Percentiles rank a stretch among this genome's conserved stretches.
phyloP scores from a whole-genome alignment of 2,888 invertebrate species.

The Tinea trinotella region DNA sequence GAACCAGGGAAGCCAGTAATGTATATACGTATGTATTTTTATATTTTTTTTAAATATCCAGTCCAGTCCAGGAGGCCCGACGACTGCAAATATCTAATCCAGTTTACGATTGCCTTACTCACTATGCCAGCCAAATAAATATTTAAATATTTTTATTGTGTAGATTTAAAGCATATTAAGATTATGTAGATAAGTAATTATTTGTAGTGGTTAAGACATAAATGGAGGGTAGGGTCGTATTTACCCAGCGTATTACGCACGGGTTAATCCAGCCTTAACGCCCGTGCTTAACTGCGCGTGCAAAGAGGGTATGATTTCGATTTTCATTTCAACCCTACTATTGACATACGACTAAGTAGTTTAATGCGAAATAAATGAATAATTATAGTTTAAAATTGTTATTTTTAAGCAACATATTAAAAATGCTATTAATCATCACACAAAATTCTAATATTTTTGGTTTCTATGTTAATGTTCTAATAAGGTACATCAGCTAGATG shows the following conservation, averaged over 20 bases:
- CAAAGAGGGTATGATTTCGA: slow-evolving; percentile 25
- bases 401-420: too few species aligned
- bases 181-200: slow-evolving; percentile 4
- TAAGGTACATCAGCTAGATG: not conserved
- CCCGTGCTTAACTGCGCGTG: slow-evolving; percentile 19
- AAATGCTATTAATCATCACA: too few species aligned
- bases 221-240: slow-evolving; percentile 27
- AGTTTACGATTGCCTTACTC: too few species aligned
- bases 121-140: too few species aligned
- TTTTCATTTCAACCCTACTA: slow-evolving; percentile 32
- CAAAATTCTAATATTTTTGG: too few species aligned
- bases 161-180: not conserved
- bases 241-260: slow-evolving; percentile 46
- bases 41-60: too few species aligned
- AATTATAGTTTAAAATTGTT: too few species aligned
- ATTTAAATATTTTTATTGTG: not conserved
- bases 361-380: not conserved
- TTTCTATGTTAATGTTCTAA: not conserved
- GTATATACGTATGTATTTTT: too few species aligned
- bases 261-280: slow-evolving; percentile 34
- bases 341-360: slow-evolving; percentile 27
- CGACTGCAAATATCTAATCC: too few species aligned
- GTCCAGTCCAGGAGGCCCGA: too few species aligned
- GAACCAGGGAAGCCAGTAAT: too few species aligned
- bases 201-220: slow-evolving; percentile 8